Evolutionary conservation across 30 jellyfish, hydroid and myxozoan species (phyloP).

Genomic region (Cassiopea andromeda): DNA sequence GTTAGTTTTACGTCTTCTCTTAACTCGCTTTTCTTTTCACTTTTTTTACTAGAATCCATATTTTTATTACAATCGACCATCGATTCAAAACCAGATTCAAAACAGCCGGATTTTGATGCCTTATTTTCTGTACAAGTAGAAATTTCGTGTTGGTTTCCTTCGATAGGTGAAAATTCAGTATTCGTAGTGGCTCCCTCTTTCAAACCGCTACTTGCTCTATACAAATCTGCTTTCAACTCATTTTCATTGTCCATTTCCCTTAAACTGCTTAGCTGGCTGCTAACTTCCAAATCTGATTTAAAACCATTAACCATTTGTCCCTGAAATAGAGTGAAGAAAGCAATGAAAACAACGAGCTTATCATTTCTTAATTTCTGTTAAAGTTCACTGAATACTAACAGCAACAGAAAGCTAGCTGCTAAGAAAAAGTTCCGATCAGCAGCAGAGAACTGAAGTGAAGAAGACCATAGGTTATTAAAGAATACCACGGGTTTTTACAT

Average conservation of each 20-base stretch:
- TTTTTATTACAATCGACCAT: slow-evolving; percentile 44
- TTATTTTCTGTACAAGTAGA: not conserved
- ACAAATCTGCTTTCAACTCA: slow-evolving; percentile 19
- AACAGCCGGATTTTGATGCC: not conserved
- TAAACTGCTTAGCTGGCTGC: slow-evolving; percentile 21
- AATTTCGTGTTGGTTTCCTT: slow-evolving; percentile 21
- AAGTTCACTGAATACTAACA: too few relatives aligned
- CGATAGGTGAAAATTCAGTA: slow-evolving; percentile 19
- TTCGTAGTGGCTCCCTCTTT: slow-evolving; percentile 22
- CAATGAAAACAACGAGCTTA: not conserved
- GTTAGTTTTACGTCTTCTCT: slow-evolving; percentile 59
- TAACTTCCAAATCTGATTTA: slow-evolving; percentile 9
- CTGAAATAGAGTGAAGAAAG: not conserved
- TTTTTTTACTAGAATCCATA: slow-evolving; percentile 5
- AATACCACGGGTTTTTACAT: too few relatives aligned
- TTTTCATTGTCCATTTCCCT: slow-evolving; percentile 42
- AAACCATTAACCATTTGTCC: slow-evolving; percentile 27
- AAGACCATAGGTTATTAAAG: too few relatives aligned
- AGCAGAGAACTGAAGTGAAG: too few relatives aligned
- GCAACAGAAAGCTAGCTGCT: too few relatives aligned
- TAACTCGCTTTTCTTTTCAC: slow-evolving; percentile 31
- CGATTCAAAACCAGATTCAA: slow-evolving; percentile 15
- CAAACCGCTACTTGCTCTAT: slow-evolving; percentile 2
- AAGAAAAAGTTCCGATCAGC: too few relatives aligned
- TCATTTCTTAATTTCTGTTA: not conserved